phyloP scores from a whole-genome alignment of 2,888 invertebrate genomes.

The Villa cingulata region DNA sequence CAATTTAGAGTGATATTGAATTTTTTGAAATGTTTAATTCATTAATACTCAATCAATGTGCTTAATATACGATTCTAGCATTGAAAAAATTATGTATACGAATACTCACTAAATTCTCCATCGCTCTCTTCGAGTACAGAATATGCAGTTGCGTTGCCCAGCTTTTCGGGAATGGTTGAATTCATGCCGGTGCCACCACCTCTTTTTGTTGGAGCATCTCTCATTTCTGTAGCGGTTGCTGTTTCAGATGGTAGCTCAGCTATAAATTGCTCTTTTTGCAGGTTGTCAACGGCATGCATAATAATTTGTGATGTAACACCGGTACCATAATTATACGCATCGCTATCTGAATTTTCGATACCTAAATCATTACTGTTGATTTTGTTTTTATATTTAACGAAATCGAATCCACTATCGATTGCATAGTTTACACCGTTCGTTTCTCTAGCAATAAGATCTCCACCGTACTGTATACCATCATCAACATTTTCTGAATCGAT shows the following conservation, averaged over 20 bases:
- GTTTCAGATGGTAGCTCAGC: slow-evolving; percentile 18
- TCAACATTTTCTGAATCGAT: slow-evolving; percentile 21
- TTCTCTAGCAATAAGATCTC: slow-evolving; percentile 30
- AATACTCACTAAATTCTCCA: slow-evolving; percentile 17
- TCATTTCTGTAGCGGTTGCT: not conserved
- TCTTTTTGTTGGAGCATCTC: slow-evolving; percentile 10
- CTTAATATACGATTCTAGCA: no score
- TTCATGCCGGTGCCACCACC: slow-evolving; percentile 10
- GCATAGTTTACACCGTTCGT: slow-evolving; percentile 9
- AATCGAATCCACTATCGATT: slow-evolving; percentile 19
- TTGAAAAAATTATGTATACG: not conserved
- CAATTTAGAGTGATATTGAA: no score
- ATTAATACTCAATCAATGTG: no score
- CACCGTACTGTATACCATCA: slow-evolving; percentile 32
- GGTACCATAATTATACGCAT: not conserved
- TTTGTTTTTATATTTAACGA: slow-evolving; percentile 7
- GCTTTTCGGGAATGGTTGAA: slow-evolving; percentile 15
- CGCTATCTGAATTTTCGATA: not conserved
- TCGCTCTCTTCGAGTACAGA: slow-evolving; percentile 25
- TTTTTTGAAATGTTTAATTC: no score
- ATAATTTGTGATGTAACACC: slow-evolving; percentile 13
- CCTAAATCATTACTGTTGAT: not conserved
- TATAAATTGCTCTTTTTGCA: slow-evolving; percentile 29
- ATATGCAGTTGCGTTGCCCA: slow-evolving; percentile 26
- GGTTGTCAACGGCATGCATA: slow-evolving; percentile 23